phyloP scores from a whole-genome alignment of 2,797 vertebrate genomes.

The Helostoma temminkii region DNA sequence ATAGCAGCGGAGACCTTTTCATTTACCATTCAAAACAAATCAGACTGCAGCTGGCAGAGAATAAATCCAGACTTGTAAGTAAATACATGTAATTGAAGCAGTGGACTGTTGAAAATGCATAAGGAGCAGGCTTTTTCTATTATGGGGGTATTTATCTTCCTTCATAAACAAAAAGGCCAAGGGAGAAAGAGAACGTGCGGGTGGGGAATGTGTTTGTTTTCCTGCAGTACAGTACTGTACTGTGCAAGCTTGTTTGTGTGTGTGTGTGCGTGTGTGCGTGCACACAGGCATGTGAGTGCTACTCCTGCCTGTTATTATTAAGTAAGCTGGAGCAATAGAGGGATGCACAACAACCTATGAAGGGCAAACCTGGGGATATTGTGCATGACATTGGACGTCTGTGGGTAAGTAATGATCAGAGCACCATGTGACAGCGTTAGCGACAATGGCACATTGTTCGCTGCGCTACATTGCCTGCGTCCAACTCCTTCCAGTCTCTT shows the following conservation, averaged over 20 bases:
- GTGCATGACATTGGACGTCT: constrained; percentile 79
- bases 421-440: constrained; percentile 63
- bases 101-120: constrained; percentile 84
- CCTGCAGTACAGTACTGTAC: constrained; percentile 46
- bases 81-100: constrained; percentile 85
- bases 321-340: constrained; percentile 60
- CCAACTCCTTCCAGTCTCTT: constrained; percentile 65
- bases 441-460: constrained; percentile 69
- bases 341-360: constrained; percentile 79
- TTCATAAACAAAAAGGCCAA: constrained; percentile 78
- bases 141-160: constrained; percentile 83
- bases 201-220: constrained; percentile 65
- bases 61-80: constrained; percentile 84
- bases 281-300: constrained; percentile 29
- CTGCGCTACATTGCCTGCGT: constrained; percentile 46
- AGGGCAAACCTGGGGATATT: constrained; percentile 81
- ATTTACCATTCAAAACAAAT: constrained; percentile 80
- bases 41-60: constrained; percentile 72
- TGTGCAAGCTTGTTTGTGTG: constrained; percentile 45
- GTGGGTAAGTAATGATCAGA: constrained; percentile 80
- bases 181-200: constrained; percentile 56
- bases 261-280: constrained; percentile 44
- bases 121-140: constrained; percentile 77
- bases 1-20: constrained; percentile 72
- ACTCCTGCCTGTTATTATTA: constrained; percentile 77